Conservation (phyloP, 30 jellyfish, hydroid and myxozoan species). For the Kudoa iwatai region DNA sequence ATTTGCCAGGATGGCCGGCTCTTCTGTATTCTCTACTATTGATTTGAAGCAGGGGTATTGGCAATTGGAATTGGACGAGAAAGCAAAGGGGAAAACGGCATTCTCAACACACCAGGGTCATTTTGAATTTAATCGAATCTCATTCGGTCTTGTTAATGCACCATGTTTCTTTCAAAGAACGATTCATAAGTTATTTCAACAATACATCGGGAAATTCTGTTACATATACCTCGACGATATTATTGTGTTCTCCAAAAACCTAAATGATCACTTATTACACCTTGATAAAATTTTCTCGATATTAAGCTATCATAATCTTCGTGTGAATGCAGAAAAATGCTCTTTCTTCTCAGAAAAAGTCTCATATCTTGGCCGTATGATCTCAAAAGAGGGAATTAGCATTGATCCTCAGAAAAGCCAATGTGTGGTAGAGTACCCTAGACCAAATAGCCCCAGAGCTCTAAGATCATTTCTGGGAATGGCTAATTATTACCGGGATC, state of each 20-base stretch:
- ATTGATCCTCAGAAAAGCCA: constrained; percentile 6
- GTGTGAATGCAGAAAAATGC: constrained; percentile 5
- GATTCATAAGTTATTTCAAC: constrained; percentile 6
- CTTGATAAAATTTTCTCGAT: constrained; percentile 2
- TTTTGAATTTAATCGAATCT: constrained; percentile 5
- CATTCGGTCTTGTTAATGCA: constrained; percentile 15
- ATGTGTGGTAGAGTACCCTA: constrained; percentile 5
- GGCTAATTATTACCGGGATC: constrained; percentile 7
- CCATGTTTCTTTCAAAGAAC: constrained; percentile 16
- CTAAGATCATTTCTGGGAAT: constrained; percentile 5
- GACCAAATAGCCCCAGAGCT: constrained; percentile 3
- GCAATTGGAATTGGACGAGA: constrained; percentile 4
- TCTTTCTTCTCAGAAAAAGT: background rate
- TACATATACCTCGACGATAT: constrained; percentile 14
- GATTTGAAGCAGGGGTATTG: constrained; percentile 13
- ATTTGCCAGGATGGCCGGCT: constrained; percentile 5
- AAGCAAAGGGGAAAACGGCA: constrained; percentile 9
- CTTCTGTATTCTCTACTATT: constrained; percentile 4
- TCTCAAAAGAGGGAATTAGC: constrained; percentile 3
- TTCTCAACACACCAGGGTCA: constrained; percentile 8
- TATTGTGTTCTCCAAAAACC: constrained; percentile 4
- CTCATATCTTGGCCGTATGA: constrained; percentile 3
- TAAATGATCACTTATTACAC: constrained; percentile 7
- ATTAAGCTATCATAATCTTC: constrained; percentile 2
- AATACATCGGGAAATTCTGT: constrained; percentile 5